Base-by-base conservation (phyloP, 2,797 vertebrate genomes). In the Vipera ursinii region DNA sequence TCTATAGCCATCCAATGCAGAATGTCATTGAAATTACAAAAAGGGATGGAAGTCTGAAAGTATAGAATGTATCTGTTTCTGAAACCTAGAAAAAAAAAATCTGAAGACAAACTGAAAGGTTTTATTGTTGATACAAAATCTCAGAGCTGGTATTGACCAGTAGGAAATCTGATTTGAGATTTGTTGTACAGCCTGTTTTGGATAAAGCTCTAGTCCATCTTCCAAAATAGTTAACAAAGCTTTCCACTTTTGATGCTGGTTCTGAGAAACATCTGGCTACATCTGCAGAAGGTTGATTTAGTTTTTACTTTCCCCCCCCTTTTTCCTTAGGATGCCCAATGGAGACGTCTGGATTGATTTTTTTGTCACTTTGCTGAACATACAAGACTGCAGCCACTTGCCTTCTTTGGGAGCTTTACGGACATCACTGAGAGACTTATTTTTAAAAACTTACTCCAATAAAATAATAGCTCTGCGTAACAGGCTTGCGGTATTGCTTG, bases 361-460 rank as follows among this genome's bases (percentile, higher is more conserved):
- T 95, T 99, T 99, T 96, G 97, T 98, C 92, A 95, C 95, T 4
- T 96, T 99, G 96, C 96, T 99, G 91, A 99, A 99, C 89, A 96
- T 99, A 20, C 98, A 98, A 0, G 96, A 96, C 91, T 98, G 98
- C 96, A 57, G 92, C n/a, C 95, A 97, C 13, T 97, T 97, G 93
- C 98, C 98, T 0, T 96, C 97, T 48, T 97, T 99, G 55, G 48
- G 65, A n/a, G 53, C 24, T 5, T 95, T 99, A 57, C 97, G 98
- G n/a, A 44, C 93, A 87, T 96, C 92, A 20, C 95, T 99, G 87
- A 95, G 88, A 28, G 91, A 96, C 0, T 93, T 97, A 6, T 98
- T 99, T 94, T 96, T 97, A 95, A 95, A 96, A 60, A 96, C 97
- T 10, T 99, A 99, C 24, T 13, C 96, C 12, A 97, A 93, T 93